Evolutionary conservation across 2,113 vertebrate genomes (phyloP), one percentile per base, ranked within the genome.

Genomic region (Myiagra hebetior): DNA sequence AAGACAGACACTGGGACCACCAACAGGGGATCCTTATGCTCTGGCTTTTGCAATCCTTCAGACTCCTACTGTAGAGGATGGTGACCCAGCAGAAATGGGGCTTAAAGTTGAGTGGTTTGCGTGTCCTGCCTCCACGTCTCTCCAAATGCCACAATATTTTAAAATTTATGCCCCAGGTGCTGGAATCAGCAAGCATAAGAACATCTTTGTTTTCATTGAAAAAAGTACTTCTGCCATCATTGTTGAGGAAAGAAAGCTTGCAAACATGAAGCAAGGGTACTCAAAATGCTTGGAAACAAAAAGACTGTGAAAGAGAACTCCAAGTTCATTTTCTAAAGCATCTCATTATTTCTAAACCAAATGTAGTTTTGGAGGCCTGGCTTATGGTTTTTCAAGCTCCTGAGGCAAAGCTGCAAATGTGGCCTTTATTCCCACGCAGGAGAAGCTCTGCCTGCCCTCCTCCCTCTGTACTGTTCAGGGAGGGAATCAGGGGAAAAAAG

Each of bases 211-310:
- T 95, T 97, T 77, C 79, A 72, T 6, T 84, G 67, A 80, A 82
- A 88, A 86, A 95, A 87, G 74, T 53, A 91, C 56, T 95, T 93
- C 63, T 94, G 67, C 68, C 68, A 56, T 95, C 72, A 74, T 59
- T 88, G 94, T 74, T 70, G 72, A 85, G 88, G 85, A 88, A 83
- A 83, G 82, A 0, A 93, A 92, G 87, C 88, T 94, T 95, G 90
- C 90, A 95, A 91, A 96, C 82, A 59, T 20, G 65, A 96, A 96
- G 82, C 79, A 93, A 93, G 85, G 78, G 47, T 68, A 93, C 60
- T 95, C 95, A 84, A 90, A 94, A 95, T 85, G 88, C 79, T 80
- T 96, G 83, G 92, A 97, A 97, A 96, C 85, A 95, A 94, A 89
- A 75, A 70, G 82, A 59, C 79, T 77, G 33, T 75, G 91, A 89